These are phyloP conservation scores for Zosterops hypoxanthus DNA, from an alignment of 2,113 vertebrate species.

Conservation along the genomic window DNA sequence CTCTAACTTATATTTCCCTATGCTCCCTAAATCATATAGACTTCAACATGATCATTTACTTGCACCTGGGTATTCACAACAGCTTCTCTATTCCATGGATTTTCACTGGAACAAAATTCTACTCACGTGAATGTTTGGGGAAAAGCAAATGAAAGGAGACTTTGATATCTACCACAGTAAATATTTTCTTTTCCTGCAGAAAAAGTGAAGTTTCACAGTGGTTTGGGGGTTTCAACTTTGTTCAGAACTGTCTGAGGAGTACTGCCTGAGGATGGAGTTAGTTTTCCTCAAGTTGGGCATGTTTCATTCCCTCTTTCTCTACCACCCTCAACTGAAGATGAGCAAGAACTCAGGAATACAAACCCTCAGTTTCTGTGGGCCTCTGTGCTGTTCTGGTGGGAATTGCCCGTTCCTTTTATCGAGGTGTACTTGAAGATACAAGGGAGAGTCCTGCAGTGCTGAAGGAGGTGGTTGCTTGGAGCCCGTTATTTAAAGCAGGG, in stretches of 20 bases:
- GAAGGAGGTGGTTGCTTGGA: not conserved
- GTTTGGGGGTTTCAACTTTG: not conserved
- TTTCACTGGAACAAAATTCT: not conserved
- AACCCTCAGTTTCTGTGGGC: not conserved
- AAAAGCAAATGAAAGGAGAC: slow-evolving; percentile 12
- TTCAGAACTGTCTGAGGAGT: not conserved
- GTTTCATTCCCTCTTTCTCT: not conserved
- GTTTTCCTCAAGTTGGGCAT: not conserved
- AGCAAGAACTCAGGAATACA: not conserved
- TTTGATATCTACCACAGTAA: not conserved
- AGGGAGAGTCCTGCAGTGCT: not conserved
- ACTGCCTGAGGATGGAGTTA: not conserved
- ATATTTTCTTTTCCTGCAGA: not conserved
- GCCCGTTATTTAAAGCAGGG: not conserved
- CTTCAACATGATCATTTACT: not conserved
- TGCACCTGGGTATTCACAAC: not conserved
- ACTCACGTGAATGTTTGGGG: not conserved
- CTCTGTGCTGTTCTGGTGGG: not conserved
- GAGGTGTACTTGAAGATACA: not conserved
- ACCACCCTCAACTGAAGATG: not conserved
- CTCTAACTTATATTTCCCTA: not conserved
- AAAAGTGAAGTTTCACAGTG: not conserved
- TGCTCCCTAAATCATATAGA: not conserved
- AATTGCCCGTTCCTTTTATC: not conserved
- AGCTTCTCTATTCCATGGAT: not conserved